Evolutionary conservation across 2,113 vertebrate genomes (phyloP).

Genomic region (Gavia stellata): DNA sequence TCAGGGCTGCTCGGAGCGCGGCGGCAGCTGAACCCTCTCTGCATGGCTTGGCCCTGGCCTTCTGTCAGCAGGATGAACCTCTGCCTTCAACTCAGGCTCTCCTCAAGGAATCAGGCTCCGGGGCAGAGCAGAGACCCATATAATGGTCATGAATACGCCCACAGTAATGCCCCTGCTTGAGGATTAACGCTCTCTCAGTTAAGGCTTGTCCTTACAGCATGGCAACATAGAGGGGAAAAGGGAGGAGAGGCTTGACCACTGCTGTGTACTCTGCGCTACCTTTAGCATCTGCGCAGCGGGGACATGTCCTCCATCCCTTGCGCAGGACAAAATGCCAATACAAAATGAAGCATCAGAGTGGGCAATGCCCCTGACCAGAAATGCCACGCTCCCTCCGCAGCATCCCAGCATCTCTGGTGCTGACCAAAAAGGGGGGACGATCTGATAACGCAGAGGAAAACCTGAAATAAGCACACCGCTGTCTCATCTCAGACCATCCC

Average conservation of each 20-base stretch:
- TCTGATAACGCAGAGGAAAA: not conserved
- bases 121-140: not conserved
- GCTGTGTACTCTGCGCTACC: fast-evolving
- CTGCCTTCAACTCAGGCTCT: not conserved
- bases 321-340: not conserved
- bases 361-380: not conserved
- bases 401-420: not conserved
- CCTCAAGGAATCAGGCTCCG: not conserved
- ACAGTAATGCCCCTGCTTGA: not conserved
- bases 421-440: not conserved
- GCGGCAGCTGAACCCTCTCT: not conserved
- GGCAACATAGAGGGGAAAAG: fast-evolving
- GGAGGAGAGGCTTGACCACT: not conserved
- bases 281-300: fast-evolving
- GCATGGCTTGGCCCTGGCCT: not conserved
- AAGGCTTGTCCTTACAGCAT: not conserved
- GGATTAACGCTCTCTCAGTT: not conserved
- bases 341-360: not conserved
- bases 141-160: fast-evolving
- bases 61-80: not conserved
- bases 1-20: not conserved
- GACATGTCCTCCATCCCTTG: not conserved
- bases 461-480: fast-evolving
- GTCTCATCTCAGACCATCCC: not conserved
- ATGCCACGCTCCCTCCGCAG: fast-evolving